These are phyloP conservation scores for Trachelus tabidus DNA, from an alignment of 2,888 invertebrate genomes.

Conservation along the genomic window DNA sequence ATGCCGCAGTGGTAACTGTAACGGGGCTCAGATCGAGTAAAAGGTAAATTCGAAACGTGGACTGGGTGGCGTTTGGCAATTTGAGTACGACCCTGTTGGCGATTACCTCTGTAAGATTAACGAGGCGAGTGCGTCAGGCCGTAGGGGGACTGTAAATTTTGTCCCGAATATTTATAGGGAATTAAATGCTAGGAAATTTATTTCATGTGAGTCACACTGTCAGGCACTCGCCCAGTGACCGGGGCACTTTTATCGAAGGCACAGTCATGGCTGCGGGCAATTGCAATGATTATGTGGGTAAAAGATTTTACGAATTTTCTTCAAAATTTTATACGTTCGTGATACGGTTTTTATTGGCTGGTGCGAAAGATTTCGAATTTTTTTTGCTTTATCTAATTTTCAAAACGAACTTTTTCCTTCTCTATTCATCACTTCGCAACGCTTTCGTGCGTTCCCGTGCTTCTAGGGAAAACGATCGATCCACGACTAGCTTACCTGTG, in stretches of 20 bases:
- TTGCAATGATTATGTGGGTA: too few species aligned
- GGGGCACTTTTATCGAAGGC: background rate
- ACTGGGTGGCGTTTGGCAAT: background rate
- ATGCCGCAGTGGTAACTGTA: background rate
- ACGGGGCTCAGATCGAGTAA: background rate
- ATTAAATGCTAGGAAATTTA: conserved; percentile 54
- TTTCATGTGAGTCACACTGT: background rate
- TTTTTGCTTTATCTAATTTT: background rate
- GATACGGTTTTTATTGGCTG: too few species aligned
- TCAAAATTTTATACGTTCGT: too few species aligned
- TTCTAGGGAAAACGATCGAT: background rate
- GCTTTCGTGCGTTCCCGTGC: background rate
- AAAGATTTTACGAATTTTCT: too few species aligned
- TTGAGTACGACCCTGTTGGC: background rate
- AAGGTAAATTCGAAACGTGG: background rate
- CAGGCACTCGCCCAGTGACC: background rate
- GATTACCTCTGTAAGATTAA: background rate
- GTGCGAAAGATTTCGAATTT: too few species aligned
- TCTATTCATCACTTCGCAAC: background rate
- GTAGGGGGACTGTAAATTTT: conserved; percentile 25
- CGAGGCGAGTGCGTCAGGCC: background rate
- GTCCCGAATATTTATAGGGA: conserved; percentile 47
- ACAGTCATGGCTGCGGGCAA: background rate
- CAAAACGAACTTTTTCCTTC: background rate
- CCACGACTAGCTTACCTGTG: background rate